phyloP scores from a whole-genome alignment of 1,140 invertebrate genomes.

The Pogonomyrmex barbatus region DNA sequence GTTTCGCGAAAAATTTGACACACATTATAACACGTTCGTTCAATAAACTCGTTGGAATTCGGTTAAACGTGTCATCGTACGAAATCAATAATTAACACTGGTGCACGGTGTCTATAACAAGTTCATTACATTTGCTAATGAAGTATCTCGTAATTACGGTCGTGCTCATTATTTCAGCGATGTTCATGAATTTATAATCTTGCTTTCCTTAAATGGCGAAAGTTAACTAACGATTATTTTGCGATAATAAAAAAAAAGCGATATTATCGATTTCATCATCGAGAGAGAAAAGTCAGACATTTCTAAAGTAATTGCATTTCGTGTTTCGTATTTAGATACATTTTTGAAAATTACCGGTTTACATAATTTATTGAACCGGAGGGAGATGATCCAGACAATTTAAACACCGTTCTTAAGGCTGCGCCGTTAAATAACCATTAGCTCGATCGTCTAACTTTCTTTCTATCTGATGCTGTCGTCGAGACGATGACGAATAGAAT shows the following conservation, averaged over 20 bases:
- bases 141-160: conserved; percentile 32
- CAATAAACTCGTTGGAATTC: conserved; percentile 28
- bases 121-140: conserved; percentile 11
- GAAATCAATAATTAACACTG: conserved; percentile 38
- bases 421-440: conserved; percentile 52
- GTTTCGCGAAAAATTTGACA: background rate
- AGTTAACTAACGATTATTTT: conserved; percentile 9
- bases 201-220: background rate
- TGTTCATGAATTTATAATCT: conserved; percentile 18
- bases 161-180: conserved; percentile 4
- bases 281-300: background rate
- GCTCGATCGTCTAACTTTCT: conserved; percentile 28
- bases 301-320: background rate
- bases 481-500: conserved; percentile 63
- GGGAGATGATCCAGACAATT: background rate
- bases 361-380: conserved; percentile 17
- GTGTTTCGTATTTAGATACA: background rate
- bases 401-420: background rate
- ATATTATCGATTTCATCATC: background rate
- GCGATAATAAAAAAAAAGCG: background rate
- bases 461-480: conserved; percentile 47
- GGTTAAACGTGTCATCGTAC: background rate
- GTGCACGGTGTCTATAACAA: background rate
- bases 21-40: background rate
- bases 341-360: conserved; percentile 11